A percentile compares a stretch with the other conserved stretches of the same genome.
phyloP scores from a whole-genome alignment of 1,140 invertebrate species.

The Nasonia giraulti region DNA sequence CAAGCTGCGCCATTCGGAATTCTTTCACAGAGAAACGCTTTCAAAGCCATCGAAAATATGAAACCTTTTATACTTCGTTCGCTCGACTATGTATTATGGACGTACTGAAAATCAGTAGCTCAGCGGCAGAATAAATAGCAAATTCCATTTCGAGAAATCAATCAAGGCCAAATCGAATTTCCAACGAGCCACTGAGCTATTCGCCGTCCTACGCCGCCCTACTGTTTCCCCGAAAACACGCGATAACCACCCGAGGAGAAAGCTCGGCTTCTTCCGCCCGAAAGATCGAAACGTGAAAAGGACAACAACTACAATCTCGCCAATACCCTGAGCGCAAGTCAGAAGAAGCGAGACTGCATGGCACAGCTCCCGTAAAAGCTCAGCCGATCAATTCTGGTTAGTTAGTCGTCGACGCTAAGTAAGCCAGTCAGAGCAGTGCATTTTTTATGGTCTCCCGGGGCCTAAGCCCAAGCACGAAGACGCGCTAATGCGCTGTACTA shows the following conservation, averaged over 20 bases:
- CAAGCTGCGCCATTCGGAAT: too few species aligned
- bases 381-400: not conserved
- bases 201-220: not conserved
- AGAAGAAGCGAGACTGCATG: not conserved
- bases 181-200: not conserved
- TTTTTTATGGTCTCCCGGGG: not conserved
- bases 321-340: not conserved
- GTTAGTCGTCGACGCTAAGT: not conserved
- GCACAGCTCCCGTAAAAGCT: not conserved
- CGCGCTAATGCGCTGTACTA: not conserved
- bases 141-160: not conserved
- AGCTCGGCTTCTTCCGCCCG: not conserved
- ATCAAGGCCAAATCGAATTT: not conserved
- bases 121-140: not conserved
- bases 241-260: too few species aligned
- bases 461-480: not conserved
- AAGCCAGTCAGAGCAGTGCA: not conserved
- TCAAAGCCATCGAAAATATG: too few species aligned
- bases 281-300: not conserved
- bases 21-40: too few species aligned
- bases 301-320: not conserved
- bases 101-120: too few species aligned
- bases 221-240: not conserved
- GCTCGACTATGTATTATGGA: too few species aligned
- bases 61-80: too few species aligned